Percentiles rank a stretch among this genome's conserved stretches.
phyloP scores from a whole-genome alignment of 2,888 invertebrate species.

The Thymelicus sylvestris region DNA sequence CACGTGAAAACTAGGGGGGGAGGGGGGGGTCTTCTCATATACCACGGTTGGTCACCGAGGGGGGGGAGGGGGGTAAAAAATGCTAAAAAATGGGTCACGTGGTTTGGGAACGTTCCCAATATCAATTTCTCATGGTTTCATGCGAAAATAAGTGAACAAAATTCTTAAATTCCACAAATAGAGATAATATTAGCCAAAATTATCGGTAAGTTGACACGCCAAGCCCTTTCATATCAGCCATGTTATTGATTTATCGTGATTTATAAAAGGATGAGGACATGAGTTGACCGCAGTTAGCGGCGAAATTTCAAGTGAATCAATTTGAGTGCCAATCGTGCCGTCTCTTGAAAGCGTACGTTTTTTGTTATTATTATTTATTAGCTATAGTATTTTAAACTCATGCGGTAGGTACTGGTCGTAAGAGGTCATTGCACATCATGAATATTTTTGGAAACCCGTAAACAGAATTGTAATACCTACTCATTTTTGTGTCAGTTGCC shows the following conservation, averaged over 20 bases:
- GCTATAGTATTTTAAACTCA: too few relatives aligned
- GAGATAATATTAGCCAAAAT: slow-evolving; percentile 45
- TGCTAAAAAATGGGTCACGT: too few relatives aligned
- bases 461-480: too few relatives aligned
- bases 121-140: slow-evolving; percentile 25
- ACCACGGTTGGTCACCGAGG: too few relatives aligned
- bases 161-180: slow-evolving; percentile 29
- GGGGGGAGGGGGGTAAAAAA: too few relatives aligned
- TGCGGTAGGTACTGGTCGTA: too few relatives aligned
- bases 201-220: slow-evolving; percentile 51
- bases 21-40: too few relatives aligned
- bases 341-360: slow-evolving; percentile 9
- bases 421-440: too few relatives aligned
- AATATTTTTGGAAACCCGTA: too few relatives aligned
- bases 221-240: slow-evolving; percentile 53
- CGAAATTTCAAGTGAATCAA: slow-evolving; percentile 3
- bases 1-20: too few relatives aligned
- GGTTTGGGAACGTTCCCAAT: too few relatives aligned
- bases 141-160: slow-evolving; percentile 42
- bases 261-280: slow-evolving; percentile 55
- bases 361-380: not conserved
- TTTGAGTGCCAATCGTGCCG: slow-evolving; percentile 1
- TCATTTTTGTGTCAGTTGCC: too few relatives aligned
- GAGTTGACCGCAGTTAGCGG: slow-evolving; percentile 47
- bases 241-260: slow-evolving; percentile 54